Percentiles rank a stretch among this genome's conserved stretches.
Evolutionary conservation across 2,113 vertebrate genomes (phyloP).

Genomic region (Pseudopodoces humilis): DNA sequence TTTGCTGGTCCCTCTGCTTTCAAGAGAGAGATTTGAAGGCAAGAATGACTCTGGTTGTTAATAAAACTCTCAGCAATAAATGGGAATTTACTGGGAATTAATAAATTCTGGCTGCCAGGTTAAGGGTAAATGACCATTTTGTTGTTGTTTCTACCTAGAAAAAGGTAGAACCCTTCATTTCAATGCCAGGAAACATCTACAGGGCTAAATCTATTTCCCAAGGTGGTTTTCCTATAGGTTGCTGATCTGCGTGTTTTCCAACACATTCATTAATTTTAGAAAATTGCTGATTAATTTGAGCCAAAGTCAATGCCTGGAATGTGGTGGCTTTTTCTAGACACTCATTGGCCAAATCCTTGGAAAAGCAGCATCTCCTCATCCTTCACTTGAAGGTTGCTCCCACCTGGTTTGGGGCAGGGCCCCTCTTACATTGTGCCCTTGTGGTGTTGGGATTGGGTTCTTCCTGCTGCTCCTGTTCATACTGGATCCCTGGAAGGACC

Average conservation of each 20-base stretch:
- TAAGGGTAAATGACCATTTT: background rate
- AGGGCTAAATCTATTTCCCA: background rate
- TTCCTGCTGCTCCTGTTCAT: fast-evolving
- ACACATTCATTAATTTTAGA: background rate
- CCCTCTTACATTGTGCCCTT: background rate
- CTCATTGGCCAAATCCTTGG: background rate
- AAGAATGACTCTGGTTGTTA: background rate
- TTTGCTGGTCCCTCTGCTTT: background rate
- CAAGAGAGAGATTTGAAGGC: background rate
- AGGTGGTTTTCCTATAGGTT: background rate
- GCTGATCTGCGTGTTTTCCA: background rate
- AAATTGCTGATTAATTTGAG: background rate
- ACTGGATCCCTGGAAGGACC: background rate
- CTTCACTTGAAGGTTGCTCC: background rate
- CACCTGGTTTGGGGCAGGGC: background rate
- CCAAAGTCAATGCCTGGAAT: background rate
- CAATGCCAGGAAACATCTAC: background rate
- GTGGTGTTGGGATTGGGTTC: fast-evolving
- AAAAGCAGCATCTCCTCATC: background rate
- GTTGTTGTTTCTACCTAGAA: background rate
- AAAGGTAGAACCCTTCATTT: fast-evolving
- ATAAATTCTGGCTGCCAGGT: background rate
- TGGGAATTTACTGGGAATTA: background rate
- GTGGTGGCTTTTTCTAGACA: background rate
- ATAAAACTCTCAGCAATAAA: background rate